These are phyloP conservation scores for Cheilosia grossa DNA, from an alignment of 2,888 invertebrate genomes.

Conservation along the genomic window DNA sequence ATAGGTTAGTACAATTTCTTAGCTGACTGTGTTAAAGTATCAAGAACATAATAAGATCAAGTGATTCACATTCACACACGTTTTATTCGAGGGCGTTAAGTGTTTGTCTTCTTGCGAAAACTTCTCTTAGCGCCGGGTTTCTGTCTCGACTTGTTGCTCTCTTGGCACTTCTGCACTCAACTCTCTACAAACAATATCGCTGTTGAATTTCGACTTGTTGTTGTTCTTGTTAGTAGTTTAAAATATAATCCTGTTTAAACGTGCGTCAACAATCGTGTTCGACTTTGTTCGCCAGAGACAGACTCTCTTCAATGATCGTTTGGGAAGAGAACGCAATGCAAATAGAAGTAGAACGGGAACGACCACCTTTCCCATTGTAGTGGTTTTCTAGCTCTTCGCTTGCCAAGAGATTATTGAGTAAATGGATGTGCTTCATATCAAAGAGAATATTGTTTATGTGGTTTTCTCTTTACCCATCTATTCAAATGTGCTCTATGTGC, in stretches of 20 bases:
- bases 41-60: neutral
- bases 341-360: neutral
- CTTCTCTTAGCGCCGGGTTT: neutral
- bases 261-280: slow-evolving; percentile 5
- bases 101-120: neutral
- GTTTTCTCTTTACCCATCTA: slow-evolving; percentile 7
- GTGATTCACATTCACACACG: neutral
- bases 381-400: neutral
- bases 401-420: neutral
- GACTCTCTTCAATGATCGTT: neutral
- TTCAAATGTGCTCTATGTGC: neutral
- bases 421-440: neutral
- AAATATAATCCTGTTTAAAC: slow-evolving; percentile 4
- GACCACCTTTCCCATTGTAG: slow-evolving; percentile 4
- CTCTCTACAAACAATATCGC: no score
- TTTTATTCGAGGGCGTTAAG: neutral
- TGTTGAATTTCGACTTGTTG: no score
- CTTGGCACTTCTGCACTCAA: neutral
- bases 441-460: neutral
- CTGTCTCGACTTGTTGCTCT: neutral
- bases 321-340: neutral
- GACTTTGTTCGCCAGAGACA: neutral
- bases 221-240: neutral
- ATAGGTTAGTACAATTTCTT: neutral
- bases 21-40: neutral